Evolutionary conservation across 30 jellyfish, hydroid and myxozoan species (phyloP), one percentile per base, ranked within the genome.

Genomic region (Mastigias papua): DNA sequence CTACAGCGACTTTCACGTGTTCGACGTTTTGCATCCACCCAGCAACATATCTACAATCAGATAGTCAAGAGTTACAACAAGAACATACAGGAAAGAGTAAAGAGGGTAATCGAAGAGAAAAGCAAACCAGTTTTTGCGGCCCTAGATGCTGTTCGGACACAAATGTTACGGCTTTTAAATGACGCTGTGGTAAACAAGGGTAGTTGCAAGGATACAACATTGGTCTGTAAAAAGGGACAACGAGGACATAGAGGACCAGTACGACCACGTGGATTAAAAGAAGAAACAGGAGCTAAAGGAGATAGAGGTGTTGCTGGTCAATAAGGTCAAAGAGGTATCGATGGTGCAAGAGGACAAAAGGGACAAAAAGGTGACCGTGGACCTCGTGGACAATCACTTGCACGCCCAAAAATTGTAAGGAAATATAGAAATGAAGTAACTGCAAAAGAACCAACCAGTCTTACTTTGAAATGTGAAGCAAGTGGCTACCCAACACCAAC

Each of bases 321-420:
- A 1, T 21, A 13, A 34, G 78, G 88, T 10, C 23, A 16, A 37
- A 57, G 34, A 33, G 90, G 90, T 17, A 29, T 9, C 6, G 20
- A 0, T 15, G 88, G 88, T 6, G 57, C 79, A 4, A 30, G 26
- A 31, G 88, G 88, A 5, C 77, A 19, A 26, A 77, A 23, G 46
- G 88, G 88, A 26, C 46, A 49, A 29, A 77, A 58, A n/a, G 88
- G 88, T 30, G 78, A 77, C 3, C 78, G 67, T 8, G 88, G 88
- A 16, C 30, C 28, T 10, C 30, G 78, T 27, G 88, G 88, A 2
- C 34, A 32, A 42, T 63, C 90, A 20, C 46, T 79, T 15, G 78
- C 34, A 23, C 62, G 33, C 27, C 90, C 90, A 63, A 62, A 19
- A 11, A 31, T 79, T 20, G 28, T 22, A 8, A n/a, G 81, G 19